Evolutionary conservation across 2,888 invertebrate species (phyloP), one percentile per base, ranked within the genome.

Genomic region (Plagodis pulveraria): DNA sequence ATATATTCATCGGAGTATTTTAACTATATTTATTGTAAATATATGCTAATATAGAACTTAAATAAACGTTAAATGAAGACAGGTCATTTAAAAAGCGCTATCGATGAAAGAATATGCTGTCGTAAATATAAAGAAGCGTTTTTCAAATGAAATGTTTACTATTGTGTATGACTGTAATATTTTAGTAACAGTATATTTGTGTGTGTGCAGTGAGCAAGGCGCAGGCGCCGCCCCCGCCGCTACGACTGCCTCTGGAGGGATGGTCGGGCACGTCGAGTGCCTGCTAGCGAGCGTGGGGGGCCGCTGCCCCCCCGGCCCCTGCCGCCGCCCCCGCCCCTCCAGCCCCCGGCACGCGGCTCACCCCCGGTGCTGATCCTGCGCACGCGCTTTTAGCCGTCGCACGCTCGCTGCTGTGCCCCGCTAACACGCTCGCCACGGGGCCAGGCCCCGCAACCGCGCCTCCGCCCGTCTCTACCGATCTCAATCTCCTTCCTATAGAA

Each of bases 191-290:
- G 48, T 0, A 10, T 48, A 22, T 10, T 48, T 38, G 10, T 34
- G 10, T 52, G 33, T 36, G 53, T 38, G 40, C 86, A 89, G 91
- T 83, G 81, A 90, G 89, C 76, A 94, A 95, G 83, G 94, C 94
- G 78, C 94, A 89, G 74, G 95, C 95, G 66, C 95, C 95, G 58
- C 90, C 91, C 77, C 95, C 95, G 64, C 95, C 95, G 67, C 88
- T 93, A 71, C 88, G 91, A 58, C 81, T 94, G 62, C 94, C 94
- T 73, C 85, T 94, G 68, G 88, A 87, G 66, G 89, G 91, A 65
- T 94, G 94, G 91, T 81, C 94, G 86, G 93, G 89, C 78, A 83
- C 93, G 60, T 93, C 94, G 44, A 87, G 86, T 80, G 91, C 91
- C 57, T 93, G 93, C 93, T 93, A 93, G 91, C 93, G 85, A 76